phyloP scores from a whole-genome alignment of 2,797 vertebrate genomes.

The Hemitrygon akajei region DNA sequence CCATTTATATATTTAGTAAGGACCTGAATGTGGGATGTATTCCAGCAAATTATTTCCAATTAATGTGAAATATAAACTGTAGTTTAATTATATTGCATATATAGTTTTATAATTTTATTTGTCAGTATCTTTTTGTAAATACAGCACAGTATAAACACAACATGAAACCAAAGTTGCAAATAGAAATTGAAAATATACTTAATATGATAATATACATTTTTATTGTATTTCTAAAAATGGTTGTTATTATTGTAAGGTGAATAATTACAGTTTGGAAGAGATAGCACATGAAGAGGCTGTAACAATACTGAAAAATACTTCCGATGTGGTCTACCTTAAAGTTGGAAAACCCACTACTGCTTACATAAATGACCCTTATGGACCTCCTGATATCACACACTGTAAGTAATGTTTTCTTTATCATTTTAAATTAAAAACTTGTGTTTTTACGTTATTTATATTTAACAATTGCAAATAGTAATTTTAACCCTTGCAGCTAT shows the following conservation, averaged over 20 bases:
- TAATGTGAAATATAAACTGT: background rate
- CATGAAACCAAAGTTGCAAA: background rate
- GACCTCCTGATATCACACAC: constrained; percentile 89
- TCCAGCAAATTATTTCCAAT: background rate
- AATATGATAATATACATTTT: background rate
- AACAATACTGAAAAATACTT: constrained; percentile 91
- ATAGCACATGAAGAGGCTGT: constrained; percentile 94
- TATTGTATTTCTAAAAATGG: background rate
- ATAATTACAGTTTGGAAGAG: constrained; percentile 94
- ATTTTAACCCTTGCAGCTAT: background rate
- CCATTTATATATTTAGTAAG: background rate
- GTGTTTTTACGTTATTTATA: background rate
- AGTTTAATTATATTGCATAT: background rate
- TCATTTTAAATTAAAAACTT: background rate
- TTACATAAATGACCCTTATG: constrained; percentile 91
- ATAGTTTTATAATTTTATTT: background rate
- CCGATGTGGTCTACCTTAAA: constrained; percentile 89
- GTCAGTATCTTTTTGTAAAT: background rate
- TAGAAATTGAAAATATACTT: background rate
- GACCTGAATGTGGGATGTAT: background rate
- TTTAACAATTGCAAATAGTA: background rate
- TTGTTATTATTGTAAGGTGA: constrained; percentile 64
- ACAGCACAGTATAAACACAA: background rate
- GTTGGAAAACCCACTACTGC: constrained; percentile 91
- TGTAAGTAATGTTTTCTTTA: constrained; percentile 65